These are phyloP conservation scores for Poeciliopsis occidentalis DNA, from an alignment of 2,113 vertebrate species.

Conservation along the genomic window DNA sequence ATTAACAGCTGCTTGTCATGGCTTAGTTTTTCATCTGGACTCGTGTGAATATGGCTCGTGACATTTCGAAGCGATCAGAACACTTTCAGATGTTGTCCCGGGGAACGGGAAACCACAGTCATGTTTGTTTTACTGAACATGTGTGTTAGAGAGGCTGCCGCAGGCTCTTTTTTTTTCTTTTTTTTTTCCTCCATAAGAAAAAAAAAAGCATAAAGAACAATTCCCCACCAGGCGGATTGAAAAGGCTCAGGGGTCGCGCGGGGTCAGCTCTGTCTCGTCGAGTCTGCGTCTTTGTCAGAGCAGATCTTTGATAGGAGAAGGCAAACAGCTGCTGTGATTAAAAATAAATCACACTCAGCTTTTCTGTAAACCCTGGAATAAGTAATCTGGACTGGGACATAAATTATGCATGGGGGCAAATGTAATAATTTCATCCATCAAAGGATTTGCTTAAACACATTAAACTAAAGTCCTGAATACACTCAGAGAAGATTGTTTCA, in stretches of 20 bases:
- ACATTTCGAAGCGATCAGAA: slow-evolving; percentile 59
- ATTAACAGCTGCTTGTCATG: slow-evolving; percentile 63
- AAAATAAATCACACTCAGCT: slow-evolving; percentile 82
- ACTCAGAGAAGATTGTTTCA: slow-evolving; percentile 25
- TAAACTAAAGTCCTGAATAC: slow-evolving; percentile 48
- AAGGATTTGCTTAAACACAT: slow-evolving; percentile 73
- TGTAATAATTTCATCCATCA: slow-evolving; percentile 81
- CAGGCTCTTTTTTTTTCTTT: slow-evolving; percentile 20
- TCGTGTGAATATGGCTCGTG: slow-evolving; percentile 36
- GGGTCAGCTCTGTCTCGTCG: slow-evolving; percentile 72
- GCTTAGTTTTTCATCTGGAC: slow-evolving; percentile 47
- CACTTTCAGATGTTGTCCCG: slow-evolving; percentile 56
- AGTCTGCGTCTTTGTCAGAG: slow-evolving; percentile 72
- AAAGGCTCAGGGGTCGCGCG: slow-evolving; percentile 23
- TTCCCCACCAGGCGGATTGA: slow-evolving; percentile 19
- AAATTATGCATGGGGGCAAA: slow-evolving; percentile 80
- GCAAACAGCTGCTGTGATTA: slow-evolving; percentile 83
- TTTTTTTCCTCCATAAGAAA: slow-evolving; percentile 10
- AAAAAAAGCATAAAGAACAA: neutral
- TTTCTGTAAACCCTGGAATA: slow-evolving; percentile 81
- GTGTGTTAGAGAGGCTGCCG: slow-evolving; percentile 33
- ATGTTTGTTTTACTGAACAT: slow-evolving; percentile 38
- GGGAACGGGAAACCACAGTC: slow-evolving; percentile 36
- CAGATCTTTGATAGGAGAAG: slow-evolving; percentile 73
- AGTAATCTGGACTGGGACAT: slow-evolving; percentile 76